Evolutionary conservation across 2,113 vertebrate genomes (phyloP), one percentile per base, ranked within the genome.

Genomic region (Anolis carolinensis): DNA sequence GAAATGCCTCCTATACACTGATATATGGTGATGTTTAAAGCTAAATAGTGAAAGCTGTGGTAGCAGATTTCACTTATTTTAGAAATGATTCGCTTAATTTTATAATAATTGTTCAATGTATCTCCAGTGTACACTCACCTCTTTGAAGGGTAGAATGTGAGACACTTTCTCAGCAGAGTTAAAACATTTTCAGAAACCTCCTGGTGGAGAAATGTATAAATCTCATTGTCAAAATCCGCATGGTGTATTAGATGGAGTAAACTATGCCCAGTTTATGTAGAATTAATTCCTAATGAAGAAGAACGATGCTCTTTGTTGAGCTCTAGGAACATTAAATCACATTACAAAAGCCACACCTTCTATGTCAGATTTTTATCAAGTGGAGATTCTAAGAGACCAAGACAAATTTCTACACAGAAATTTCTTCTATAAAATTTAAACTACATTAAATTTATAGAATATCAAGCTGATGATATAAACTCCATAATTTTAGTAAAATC

Each of bases 121-220:
- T 52, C 82, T 72, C 48, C 32, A 82, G 10, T 30, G 5, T 86
- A 48, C 39, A 91, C 90, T 93, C 96, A 97, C 99, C 99, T 97
- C 94, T 97, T 98, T 23, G 98, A 98, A 90, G 99, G 97, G 1
- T 97, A 97, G 94, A 99, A 99, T 0, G 96, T 98, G 89, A 99
- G 96, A 91, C 98, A 99, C 94, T 98, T 99, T 93, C 97, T 97
- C 94, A 99, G 96, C 78, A 99, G 95, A 89, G 92, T 79, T 2
- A 95, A 59, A 86, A 97, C 88, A 88, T 95, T 97, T 95, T 97
- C 97, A 79, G 98, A 96, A 89, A 99, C 96, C 48, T 96, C 97
- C 99, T 99, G 50, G 14, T 87, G 91, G 14, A 62, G 1, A 86
- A 83, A 89, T 50, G 72, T 11, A 90, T 79, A 91, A 84, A 27